Percentiles rank a stretch among this genome's conserved stretches.
Evolutionary conservation across 2,113 vertebrate genomes (phyloP).

Genomic region (Dasyornis broadbenti): DNA sequence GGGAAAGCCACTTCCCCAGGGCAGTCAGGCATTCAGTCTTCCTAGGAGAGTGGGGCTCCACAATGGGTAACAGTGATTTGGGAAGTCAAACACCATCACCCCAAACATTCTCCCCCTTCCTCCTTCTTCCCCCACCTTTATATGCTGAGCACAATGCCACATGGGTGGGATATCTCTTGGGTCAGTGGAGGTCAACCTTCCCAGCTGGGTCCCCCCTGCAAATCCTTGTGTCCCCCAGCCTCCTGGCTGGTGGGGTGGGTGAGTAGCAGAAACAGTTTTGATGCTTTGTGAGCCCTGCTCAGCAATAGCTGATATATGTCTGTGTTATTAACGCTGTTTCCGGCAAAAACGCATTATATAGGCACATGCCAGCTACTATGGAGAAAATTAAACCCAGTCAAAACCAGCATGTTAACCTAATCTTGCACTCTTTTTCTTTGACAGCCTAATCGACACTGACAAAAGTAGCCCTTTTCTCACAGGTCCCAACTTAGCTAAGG

Average conservation of each 20-base stretch:
- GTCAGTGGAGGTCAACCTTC: neutral
- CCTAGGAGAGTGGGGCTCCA: too few species aligned
- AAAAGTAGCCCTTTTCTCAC: neutral
- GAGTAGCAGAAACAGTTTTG: neutral
- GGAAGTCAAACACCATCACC: neutral
- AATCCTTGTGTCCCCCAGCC: neutral
- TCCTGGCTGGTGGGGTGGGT: neutral
- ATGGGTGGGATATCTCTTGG: neutral
- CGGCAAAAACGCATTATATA: neutral
- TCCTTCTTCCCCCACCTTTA: neutral
- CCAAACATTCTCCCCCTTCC: neutral
- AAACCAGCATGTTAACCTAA: neutral
- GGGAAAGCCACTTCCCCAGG: neutral
- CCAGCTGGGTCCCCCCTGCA: neutral
- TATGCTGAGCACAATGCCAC: neutral
- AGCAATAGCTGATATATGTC: neutral
- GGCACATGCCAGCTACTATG: neutral
- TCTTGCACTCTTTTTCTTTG: neutral
- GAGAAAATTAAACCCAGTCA: neutral
- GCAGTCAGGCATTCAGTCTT: neutral
- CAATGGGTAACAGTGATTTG: neutral
- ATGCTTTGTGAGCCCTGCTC: neutral
- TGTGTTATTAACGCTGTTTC: neutral
- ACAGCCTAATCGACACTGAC: neutral
- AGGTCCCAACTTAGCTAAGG: neutral